Evolutionary conservation across 2,797 vertebrate species (phyloP), one percentile per base, ranked within the genome.

Genomic region (Gymnoscopelus braueri): DNA sequence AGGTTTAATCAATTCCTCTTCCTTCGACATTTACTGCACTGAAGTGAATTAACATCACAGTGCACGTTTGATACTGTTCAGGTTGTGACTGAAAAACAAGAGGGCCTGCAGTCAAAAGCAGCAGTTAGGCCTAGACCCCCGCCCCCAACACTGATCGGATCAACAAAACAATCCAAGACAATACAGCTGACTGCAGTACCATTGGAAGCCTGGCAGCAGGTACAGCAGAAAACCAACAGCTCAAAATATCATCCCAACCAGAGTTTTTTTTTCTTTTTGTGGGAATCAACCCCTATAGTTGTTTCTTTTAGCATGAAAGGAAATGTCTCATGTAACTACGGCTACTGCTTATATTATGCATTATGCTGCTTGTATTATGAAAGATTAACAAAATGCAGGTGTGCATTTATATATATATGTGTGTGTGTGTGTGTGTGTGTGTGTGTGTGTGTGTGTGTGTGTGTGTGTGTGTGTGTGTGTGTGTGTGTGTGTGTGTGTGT

Each of bases 41-140:
- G 85, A 29, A 59, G 67, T 56, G 49, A 77, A 65, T 85, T 74
- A 87, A 44, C 57, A 23, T 71, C 60, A 32, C 77, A 83, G 80
- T 79, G 87, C 78, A 3, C 14, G 52, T 70, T 48, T 51, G 54
- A 57, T 67, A 4, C 1, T 26, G 44, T n/a, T 79, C 68, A 68
- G 68, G 66, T 65, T 68, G 1, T 60, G 62, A 60, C 49, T 44
- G 13, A 58, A 57, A 59, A 77, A 79, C 72, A 8, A 23, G 59
- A 77, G 50, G 53, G 75, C 78, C 63, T 81, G 83, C 80, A 85
- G 82, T 81, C 77, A 83, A 71, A 19, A 58, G 72, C 77, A 75
- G 69, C 72, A 23, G 65, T 67, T 66, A 32, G 44, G 59, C 1
- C 19, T 65, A 64, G 56, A 65, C 64, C 74, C 71, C 6, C n/a